phyloP scores from a whole-genome alignment of 2,888 invertebrate genomes.

The Melanophora roralis region DNA sequence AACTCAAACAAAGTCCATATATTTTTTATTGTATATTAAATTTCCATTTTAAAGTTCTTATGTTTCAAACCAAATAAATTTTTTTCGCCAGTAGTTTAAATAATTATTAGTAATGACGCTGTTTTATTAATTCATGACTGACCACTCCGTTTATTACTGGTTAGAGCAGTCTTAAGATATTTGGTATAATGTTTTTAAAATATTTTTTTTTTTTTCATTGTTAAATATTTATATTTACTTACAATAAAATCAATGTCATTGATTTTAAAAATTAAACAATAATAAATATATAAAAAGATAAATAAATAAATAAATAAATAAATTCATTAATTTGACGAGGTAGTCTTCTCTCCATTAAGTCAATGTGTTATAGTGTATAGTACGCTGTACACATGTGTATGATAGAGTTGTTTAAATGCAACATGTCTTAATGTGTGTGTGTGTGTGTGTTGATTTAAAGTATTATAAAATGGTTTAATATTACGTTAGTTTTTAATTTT shows the following conservation, averaged over 20 bases:
- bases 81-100: neutral
- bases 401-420: no score
- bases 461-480: slow-evolving; percentile 38
- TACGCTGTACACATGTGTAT: no score
- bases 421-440: neutral
- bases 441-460: slow-evolving; percentile 27
- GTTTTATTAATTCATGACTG: neutral
- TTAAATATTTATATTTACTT: neutral
- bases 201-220: neutral
- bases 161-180: neutral
- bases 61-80: neutral
- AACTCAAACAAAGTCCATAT: no score
- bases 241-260: slow-evolving; percentile 59
- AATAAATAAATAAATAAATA: no score
- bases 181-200: neutral
- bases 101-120: neutral
- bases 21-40: no score
- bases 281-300: no score
- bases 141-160: neutral
- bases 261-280: slow-evolving; percentile 18
- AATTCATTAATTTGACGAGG: neutral
- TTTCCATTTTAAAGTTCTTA: no score
- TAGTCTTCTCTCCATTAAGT: slow-evolving; percentile 22
- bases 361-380: neutral
- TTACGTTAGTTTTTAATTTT: neutral